phyloP scores from a whole-genome alignment of 1,140 invertebrate genomes.

The Brachystomella parvula region DNA sequence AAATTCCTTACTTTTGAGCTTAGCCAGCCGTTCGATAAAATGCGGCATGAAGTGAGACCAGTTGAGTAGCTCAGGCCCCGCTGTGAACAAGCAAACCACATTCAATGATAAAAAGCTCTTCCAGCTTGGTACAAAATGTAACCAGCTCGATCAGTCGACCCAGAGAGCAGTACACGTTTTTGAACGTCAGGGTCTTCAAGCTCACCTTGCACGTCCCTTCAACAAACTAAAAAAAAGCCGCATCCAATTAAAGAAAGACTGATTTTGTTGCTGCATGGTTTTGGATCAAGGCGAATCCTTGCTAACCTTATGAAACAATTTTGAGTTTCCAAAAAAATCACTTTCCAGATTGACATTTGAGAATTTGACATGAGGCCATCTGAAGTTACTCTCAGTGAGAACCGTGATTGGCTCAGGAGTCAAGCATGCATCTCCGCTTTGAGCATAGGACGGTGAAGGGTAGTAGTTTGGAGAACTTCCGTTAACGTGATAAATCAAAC shows the following conservation, averaged over 20 bases:
- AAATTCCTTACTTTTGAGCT: not conserved
- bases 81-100: not conserved
- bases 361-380: not conserved
- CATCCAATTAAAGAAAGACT: too few relatives aligned
- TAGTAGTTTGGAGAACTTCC: not conserved
- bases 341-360: not conserved
- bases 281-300: too few relatives aligned
- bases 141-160: not conserved
- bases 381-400: not conserved
- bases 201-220: not conserved
- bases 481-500: not conserved
- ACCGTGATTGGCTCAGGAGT: not conserved
- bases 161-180: not conserved
- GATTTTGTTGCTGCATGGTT: too few relatives aligned
- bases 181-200: not conserved
- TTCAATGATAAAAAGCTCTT: not conserved
- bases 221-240: not conserved
- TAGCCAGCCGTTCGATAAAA: not conserved
- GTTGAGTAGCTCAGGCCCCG: not conserved
- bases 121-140: not conserved
- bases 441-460: not conserved
- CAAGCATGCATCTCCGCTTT: too few relatives aligned
- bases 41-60: not conserved
- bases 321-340: not conserved
- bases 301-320: too few relatives aligned